Base-by-base conservation (phyloP, 2,113 vertebrate genomes). In the Clarias batrachus region DNA sequence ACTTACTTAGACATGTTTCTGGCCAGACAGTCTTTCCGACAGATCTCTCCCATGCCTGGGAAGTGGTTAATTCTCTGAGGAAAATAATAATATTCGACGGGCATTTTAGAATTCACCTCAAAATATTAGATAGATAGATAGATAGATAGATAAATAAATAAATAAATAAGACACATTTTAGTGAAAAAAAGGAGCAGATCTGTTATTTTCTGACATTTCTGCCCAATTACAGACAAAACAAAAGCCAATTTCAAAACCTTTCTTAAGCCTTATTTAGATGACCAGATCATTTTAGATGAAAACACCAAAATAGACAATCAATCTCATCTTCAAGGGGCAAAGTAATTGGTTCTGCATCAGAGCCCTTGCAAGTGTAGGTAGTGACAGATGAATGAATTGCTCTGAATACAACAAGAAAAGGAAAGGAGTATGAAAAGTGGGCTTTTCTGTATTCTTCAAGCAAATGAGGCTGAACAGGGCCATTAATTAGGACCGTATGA, bases 1-100 rank as follows among this genome's bases (percentile, higher is more conserved):
- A 92, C 96, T 97, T 97, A 99, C 98, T 99, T 99, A 91, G 97
- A 96, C 98, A 99, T 99, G 95, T 99, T 99, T 94, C 98, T 97
- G 91, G 98, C 97, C 86, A 99, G 94, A 93, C 98, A 99, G 96
- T 99, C 98, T 95, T 99, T 99, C 81, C 98, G 97, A 95, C 98
- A 99, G 94, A 99, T 99, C 95, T 99, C 98, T 19, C 98, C 98
- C 98, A 99, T 99, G 94, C 98, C 98, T 90, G 98, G 98, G 94
- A 99, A 99, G 95, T 99, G 98, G 96, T 99, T 99, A 95, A 99
- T 99, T 94, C 98, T 97, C 98, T 99, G 92, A 92, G 91, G 91
- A 88, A 88, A 88, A 91, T 92, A 95, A 95, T 94, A 94, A 93
- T 91, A 91, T 90, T 94, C 91, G 93, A 88, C 81, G 91, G 88